Conservation (phyloP, 2,888 invertebrate genomes). For the Noctua janthina region DNA sequence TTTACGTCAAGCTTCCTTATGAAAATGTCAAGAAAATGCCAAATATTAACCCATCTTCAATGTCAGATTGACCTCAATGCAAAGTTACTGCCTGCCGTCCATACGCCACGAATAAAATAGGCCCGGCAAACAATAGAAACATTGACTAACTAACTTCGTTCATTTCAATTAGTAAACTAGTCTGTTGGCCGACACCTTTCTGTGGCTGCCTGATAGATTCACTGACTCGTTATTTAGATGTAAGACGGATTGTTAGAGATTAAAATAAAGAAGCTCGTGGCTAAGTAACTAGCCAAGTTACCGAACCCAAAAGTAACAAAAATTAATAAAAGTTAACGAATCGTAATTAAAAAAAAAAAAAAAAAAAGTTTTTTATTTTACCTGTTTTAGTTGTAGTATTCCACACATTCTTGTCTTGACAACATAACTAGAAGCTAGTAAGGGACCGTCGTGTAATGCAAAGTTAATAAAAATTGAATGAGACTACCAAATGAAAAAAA, state of each 20-base stretch:
- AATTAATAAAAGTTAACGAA: too few species aligned
- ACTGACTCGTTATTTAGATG: conserved; percentile 14
- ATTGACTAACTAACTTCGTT: conserved; percentile 72
- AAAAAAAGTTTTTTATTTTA: too few species aligned
- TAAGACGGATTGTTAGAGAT: conserved; percentile 11
- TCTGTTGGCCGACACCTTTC: conserved; percentile 37
- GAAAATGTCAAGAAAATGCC: not conserved
- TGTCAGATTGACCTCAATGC: conserved; percentile 8
- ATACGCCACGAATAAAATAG: conserved; percentile 22
- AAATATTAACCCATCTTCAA: not conserved
- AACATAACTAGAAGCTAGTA: too few species aligned
- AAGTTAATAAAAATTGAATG: too few species aligned
- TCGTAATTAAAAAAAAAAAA: too few species aligned
- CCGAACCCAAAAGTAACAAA: too few species aligned
- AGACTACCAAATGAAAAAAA: too few species aligned
- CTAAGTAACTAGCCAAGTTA: not conserved
- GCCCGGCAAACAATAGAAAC: conserved; percentile 71
- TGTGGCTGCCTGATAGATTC: not conserved
- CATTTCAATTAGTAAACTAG: conserved; percentile 74
- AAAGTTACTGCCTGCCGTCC: not conserved
- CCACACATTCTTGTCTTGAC: too few species aligned
- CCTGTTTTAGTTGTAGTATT: too few species aligned
- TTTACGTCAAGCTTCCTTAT: not conserved
- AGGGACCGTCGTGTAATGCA: too few species aligned
- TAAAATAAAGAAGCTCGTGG: not conserved